Evolutionary conservation across 2,113 vertebrate genomes (phyloP), one percentile per base, ranked within the genome.

Genomic region (Neolamprologus ventralis): DNA sequence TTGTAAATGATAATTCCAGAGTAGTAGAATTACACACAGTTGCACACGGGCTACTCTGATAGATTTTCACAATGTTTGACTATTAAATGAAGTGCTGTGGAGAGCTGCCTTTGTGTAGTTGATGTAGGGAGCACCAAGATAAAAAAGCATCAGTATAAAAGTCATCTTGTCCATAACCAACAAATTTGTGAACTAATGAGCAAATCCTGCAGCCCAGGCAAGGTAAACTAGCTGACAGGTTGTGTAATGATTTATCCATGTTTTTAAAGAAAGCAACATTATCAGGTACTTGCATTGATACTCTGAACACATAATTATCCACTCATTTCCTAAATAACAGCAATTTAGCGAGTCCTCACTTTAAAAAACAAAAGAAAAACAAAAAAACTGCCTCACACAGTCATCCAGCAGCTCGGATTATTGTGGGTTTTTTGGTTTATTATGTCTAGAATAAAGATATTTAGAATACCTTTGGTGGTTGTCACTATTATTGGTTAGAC

Each of bases 1-100:
- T 26, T 73, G 21, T 75, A 75, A 75, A 5, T 75, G 23, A 28
- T 45, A 47, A 28, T 75, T 75, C 68, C 42, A 45, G 37, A 45
- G 14, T 73, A 47, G 40, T 73, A 73, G 68, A 73, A 45, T 73
- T 73, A 10, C 10, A 21, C 33, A 75, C 23, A 75, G 23, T 75
- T 75, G 42, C 21, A 75, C 68, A 73, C 0, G 14, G 40, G 33
- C 33, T 37, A 17, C 40, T 17, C 21, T 73, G 35, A 42, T 42
- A 71, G 65, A 40, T 16, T 71, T 71, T 71, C 65, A 42, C 14
- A n/a, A 40, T 71, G 65, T 42, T 68, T 68, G 7, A 68, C n/a
- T 68, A 23, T 68, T 68, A 23, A 68, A 40, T 40, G 5, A 40
- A 23, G 35, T 40, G 35, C 35, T 23, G 63, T 40, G 35, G 63